A percentile compares a stretch with the other conserved stretches of the same genome.
These are phyloP conservation scores for Recurvirostra avosetta DNA, from an alignment of 2,113 vertebrate species.

Conservation along the genomic window DNA sequence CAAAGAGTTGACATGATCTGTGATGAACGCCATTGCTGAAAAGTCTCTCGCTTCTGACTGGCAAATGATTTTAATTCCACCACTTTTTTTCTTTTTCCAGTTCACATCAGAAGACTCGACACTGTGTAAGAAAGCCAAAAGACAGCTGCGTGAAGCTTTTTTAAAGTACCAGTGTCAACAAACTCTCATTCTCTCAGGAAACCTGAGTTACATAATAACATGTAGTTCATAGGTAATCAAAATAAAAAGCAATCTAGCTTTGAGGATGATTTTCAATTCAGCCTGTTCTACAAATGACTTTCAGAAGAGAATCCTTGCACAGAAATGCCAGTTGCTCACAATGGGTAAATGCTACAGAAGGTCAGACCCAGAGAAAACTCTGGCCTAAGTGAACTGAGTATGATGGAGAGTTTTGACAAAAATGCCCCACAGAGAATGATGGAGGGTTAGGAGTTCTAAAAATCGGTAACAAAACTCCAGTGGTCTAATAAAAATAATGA, in stretches of 20 bases:
- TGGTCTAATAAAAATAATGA: not conserved
- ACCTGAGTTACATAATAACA: not conserved
- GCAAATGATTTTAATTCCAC: slow-evolving; percentile 94
- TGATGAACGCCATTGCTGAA: slow-evolving; percentile 97
- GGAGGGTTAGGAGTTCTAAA: not conserved
- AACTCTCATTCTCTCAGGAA: not conserved
- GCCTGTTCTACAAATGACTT: not conserved
- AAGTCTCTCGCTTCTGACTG: slow-evolving; percentile 94
- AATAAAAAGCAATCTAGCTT: not conserved
- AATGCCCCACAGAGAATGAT: not conserved
- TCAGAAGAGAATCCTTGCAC: not conserved
- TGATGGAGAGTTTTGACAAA: not conserved
- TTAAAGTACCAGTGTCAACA: not conserved
- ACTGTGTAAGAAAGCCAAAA: slow-evolving; percentile 64
- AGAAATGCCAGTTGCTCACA: not conserved
- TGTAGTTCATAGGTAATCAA: not conserved
- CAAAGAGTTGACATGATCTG: slow-evolving; percentile 92
- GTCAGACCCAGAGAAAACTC: not conserved
- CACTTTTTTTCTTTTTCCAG: slow-evolving; percentile 97
- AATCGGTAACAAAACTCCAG: not conserved
- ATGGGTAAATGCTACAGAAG: not conserved
- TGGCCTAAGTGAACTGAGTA: not conserved
- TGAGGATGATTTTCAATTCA: not conserved
- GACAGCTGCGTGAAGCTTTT: not conserved
- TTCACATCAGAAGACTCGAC: slow-evolving; percentile 94